A percentile compares a stretch with the other conserved stretches of the same genome.
Evolutionary conservation across 2,888 invertebrate genomes (phyloP).

Genomic region (Ashinkailepas kermadecensis): DNA sequence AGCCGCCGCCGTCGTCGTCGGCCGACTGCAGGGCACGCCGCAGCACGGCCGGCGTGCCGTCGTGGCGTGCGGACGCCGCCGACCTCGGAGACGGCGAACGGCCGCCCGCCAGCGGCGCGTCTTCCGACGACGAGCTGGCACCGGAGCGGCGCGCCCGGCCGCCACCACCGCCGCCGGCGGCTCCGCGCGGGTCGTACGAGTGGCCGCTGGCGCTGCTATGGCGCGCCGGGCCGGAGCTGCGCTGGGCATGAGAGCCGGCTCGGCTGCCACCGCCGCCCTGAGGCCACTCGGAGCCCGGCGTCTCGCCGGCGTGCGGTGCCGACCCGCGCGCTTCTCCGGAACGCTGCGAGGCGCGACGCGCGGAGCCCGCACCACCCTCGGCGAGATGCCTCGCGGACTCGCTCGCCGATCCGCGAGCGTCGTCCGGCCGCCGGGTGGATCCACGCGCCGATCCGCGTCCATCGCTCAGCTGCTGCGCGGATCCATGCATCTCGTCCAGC

Average conservation of each 20-base stretch:
- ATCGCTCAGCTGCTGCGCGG: too few species aligned
- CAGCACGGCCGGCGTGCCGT: background rate
- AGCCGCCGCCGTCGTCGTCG: background rate
- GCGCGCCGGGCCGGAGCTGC: background rate
- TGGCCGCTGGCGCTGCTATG: background rate
- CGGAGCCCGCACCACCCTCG: too few species aligned
- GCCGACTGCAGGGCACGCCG: background rate
- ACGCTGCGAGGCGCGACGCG: background rate
- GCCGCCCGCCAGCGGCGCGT: background rate
- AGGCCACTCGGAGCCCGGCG: background rate
- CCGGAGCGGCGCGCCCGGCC: background rate
- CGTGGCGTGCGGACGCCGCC: background rate
- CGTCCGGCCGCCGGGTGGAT: too few species aligned
- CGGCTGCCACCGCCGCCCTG: background rate
- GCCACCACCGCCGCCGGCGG: background rate
- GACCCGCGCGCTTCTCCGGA: background rate
- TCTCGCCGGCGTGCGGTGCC: background rate
- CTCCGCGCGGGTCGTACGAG: background rate
- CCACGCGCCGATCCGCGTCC: too few species aligned
- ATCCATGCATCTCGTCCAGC: too few species aligned
- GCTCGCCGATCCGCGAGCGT: background rate
- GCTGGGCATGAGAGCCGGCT: background rate
- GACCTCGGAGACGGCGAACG: background rate
- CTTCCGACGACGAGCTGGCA: background rate
- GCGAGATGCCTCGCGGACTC: background rate